Base-by-base conservation (phyloP, 1,140 invertebrate species). In the Uloborus diversus region DNA sequence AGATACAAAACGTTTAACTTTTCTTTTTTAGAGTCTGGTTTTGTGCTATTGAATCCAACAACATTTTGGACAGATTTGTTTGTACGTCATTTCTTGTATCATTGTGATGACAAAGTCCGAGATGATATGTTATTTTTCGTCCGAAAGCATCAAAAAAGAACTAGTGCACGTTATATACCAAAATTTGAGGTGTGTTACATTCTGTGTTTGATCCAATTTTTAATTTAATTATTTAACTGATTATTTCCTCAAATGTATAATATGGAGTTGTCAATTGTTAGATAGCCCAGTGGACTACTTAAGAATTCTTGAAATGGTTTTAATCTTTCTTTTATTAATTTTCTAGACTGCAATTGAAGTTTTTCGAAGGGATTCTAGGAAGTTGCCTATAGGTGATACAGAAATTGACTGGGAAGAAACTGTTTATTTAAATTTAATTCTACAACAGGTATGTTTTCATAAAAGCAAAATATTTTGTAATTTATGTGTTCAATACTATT, bases 391-490 rank as follows among this genome's bases (percentile, higher is more conserved):
- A 83, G 94, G 95, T 66, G 96, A 99, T 89, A 93, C 93, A 27
- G 94, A 96, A 85, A 94, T 99, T 83, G 96, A 99, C 89, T 99
- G 97, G 97, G 96, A 99, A 88, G 97, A 99, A 90, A 99, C 97
- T 59, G 96, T 99, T 78, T 99, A 99, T 89, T 90, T 99, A 59
- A 99, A 99, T 89, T 90, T 99, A 83, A 96, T 99, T 82, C 93
- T 99, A 85, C 97, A 99, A 89, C 96, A 99, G 89, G 89, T 90
- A 81, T 75, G 32, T 62, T 27, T 30, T 28, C 14, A 57, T n/a
- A n/a, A n/a, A n/a, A n/a, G n/a, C n/a, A n/a, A n/a, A n/a, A n/a
- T 53, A 25, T 62, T 20, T 17, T 17, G 42, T 25, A 9, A 56
- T 23, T 37, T 14, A 28, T 51, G 14, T 57, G 9, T 23, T 79